Evolutionary conservation across 2,888 invertebrate species (phyloP).

Genomic region (Dorcus hopei): DNA sequence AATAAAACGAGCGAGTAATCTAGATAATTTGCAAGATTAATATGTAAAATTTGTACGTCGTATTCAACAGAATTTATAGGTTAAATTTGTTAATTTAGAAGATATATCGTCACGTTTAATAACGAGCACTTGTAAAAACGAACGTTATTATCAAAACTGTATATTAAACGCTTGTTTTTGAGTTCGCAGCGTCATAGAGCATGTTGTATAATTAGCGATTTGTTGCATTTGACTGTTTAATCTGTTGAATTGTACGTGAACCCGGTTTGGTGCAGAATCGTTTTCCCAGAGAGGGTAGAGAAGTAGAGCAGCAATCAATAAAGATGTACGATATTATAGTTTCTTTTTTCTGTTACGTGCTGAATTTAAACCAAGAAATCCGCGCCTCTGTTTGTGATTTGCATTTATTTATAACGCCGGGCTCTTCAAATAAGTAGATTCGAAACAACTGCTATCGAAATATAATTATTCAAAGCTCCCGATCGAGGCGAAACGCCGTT

Average conservation of each 20-base stretch:
- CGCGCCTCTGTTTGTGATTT: neutral
- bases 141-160: constrained; percentile 4
- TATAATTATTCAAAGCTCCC: no score
- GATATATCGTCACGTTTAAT: neutral
- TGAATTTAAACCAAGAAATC: neutral
- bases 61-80: neutral
- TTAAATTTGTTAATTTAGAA: neutral
- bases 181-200: neutral
- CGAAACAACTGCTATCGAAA: no score
- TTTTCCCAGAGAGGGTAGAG: neutral
- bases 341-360: neutral
- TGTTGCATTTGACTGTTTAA: constrained; percentile 1
- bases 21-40: neutral
- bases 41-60: neutral
- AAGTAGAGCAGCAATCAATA: neutral
- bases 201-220: constrained; percentile 4
- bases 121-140: neutral
- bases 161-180: constrained; percentile 7
- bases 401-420: neutral
- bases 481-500: no score
- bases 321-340: neutral
- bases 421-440: no score
- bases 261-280: neutral
- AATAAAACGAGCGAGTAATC: no score
- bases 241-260: neutral